These are phyloP conservation scores for Augiades crinisus DNA, from an alignment of 2,888 invertebrate species.

Conservation along the genomic window DNA sequence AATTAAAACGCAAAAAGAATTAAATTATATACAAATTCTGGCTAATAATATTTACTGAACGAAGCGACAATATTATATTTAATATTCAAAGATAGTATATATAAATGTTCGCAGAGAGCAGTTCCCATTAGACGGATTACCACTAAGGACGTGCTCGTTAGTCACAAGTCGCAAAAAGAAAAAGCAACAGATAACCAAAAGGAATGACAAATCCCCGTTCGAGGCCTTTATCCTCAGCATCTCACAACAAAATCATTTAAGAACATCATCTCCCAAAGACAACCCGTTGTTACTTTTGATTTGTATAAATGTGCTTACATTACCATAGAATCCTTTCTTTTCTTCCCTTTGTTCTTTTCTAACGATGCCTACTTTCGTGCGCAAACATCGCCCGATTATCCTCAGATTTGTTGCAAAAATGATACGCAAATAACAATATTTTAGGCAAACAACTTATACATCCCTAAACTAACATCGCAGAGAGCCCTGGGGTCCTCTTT, in stretches of 20 bases:
- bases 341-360: slow-evolving; percentile 47
- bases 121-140: not conserved
- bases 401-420: slow-evolving; percentile 70
- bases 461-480: slow-evolving; percentile 64
- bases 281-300: slow-evolving; percentile 26
- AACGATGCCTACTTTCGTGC: slow-evolving; percentile 50
- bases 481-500: slow-evolving; percentile 58
- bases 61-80: not conserved
- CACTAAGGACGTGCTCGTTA: slow-evolving; percentile 10
- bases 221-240: slow-evolving; percentile 1
- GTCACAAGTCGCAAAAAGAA: slow-evolving; percentile 5
- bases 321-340: slow-evolving; percentile 13
- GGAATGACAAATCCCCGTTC: slow-evolving; percentile 6
- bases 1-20: no score
- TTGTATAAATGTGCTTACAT: slow-evolving; percentile 28
- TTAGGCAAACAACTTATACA: slow-evolving; percentile 71
- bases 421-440: slow-evolving; percentile 77
- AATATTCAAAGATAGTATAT: not conserved
- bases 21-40: no score
- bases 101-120: not conserved
- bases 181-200: slow-evolving; percentile 8
- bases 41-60: no score
- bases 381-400: slow-evolving; percentile 69
- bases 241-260: slow-evolving; percentile 17
- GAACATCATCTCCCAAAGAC: slow-evolving; percentile 10